Conservation (phyloP, 2,113 vertebrate genomes). For the Pterophyllum scalare region DNA sequence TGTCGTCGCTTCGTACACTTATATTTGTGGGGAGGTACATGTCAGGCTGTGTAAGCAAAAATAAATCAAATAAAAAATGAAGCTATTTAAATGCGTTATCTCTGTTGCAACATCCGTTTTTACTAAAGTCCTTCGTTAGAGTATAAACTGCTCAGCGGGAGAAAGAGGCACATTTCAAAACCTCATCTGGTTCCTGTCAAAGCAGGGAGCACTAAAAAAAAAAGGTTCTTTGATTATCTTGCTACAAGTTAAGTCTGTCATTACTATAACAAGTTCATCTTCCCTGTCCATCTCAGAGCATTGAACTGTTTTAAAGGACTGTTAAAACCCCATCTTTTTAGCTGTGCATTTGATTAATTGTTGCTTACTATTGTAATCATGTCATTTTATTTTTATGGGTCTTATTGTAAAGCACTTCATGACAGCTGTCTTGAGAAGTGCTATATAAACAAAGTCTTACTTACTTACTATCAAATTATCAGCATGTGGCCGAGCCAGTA, state of each 20-base stretch:
- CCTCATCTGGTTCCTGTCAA: conserved; percentile 38
- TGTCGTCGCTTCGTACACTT: neutral
- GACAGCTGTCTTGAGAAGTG: too few relatives aligned
- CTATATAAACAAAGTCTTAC: too few relatives aligned
- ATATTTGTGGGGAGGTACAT: neutral
- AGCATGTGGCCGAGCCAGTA: neutral
- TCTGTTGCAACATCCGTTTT: rapidly evolving
- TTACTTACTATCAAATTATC: conserved; percentile 10
- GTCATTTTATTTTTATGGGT: too few relatives aligned
- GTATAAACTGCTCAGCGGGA: neutral
- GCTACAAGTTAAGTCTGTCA: conserved; percentile 18
- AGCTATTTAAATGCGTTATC: neutral
- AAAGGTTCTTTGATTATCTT: conserved; percentile 11
- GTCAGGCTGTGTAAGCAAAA: neutral
- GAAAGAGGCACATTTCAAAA: conserved; percentile 6
- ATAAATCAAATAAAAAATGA: neutral
- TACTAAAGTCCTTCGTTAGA: neutral
- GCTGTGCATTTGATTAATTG: too few relatives aligned
- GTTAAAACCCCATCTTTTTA: too few relatives aligned
- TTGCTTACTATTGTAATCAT: too few relatives aligned
- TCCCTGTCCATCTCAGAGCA: too few relatives aligned
- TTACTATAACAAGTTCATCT: conserved; percentile 9
- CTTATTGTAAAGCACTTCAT: too few relatives aligned
- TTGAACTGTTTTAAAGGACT: too few relatives aligned
- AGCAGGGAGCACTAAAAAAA: neutral